Conservation (phyloP, 2,113 vertebrate genomes). For the Lichenostomus cassidix region DNA sequence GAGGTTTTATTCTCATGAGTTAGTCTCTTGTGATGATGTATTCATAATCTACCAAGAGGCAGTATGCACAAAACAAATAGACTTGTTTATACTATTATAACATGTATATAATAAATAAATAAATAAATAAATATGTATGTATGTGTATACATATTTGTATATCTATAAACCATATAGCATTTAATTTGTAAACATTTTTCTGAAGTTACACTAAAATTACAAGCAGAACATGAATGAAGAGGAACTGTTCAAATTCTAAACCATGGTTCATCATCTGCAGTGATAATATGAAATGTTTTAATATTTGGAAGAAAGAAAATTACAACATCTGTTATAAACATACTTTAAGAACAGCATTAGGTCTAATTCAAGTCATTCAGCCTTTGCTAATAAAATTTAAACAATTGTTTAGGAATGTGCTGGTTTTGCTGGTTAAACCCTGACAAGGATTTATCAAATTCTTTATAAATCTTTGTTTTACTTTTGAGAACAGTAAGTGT, state of each 20-base stretch:
- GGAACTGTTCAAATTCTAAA: not conserved
- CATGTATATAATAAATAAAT: too few species aligned
- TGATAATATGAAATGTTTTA: not conserved
- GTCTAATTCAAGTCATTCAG: conserved; percentile 4
- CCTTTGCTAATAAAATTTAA: not conserved
- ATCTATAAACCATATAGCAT: not conserved
- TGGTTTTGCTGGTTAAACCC: not conserved
- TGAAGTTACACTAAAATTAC: not conserved
- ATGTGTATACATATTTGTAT: too few species aligned
- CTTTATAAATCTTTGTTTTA: not conserved
- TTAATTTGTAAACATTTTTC: not conserved
- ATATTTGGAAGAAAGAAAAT: conserved; percentile 34
- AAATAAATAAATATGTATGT: too few species aligned
- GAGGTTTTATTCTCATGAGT: not conserved
- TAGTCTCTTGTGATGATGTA: not conserved
- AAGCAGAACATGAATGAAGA: not conserved
- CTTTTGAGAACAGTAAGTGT: not conserved
- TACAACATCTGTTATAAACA: not conserved
- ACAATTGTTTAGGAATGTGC: not conserved
- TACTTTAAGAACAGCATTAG: not conserved
- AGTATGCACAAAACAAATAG: not conserved
- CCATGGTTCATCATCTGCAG: not conserved
- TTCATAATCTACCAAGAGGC: not conserved
- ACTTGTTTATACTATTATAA: not conserved
- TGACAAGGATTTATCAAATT: not conserved